Conservation (phyloP, 2,113 vertebrate species). For the Picathartes gymnocephalus region DNA sequence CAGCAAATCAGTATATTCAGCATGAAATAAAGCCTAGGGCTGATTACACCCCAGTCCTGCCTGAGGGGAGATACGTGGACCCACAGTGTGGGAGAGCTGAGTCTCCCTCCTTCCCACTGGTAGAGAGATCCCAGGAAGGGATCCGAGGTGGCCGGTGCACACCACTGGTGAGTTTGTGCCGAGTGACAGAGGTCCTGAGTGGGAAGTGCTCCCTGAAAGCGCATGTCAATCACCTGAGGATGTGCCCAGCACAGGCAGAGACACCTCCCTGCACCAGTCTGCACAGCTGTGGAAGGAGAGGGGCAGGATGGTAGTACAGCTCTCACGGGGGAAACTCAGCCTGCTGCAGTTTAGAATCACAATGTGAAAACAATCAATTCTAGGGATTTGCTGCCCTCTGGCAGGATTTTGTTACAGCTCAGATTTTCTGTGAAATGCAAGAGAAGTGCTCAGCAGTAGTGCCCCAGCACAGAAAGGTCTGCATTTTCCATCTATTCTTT, state of each 20-base stretch:
- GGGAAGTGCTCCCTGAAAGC: background rate
- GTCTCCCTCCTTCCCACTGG: background rate
- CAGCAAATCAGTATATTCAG: background rate
- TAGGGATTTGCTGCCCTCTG: conserved; percentile 52
- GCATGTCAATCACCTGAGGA: rapidly evolving
- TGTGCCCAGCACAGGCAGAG: background rate
- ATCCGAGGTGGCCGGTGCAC: rapidly evolving
- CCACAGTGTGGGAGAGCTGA: rapidly evolving
- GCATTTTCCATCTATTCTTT: background rate
- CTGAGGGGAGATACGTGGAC: background rate
- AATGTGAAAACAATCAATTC: background rate
- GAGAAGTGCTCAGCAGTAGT: background rate
- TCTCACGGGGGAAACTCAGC: background rate
- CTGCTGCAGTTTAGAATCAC: background rate
- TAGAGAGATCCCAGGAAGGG: background rate
- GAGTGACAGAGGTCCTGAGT: background rate
- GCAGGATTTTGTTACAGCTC: background rate
- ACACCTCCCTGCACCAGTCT: background rate
- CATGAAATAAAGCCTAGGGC: rapidly evolving
- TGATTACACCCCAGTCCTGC: background rate
- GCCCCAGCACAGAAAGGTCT: background rate
- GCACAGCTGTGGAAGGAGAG: rapidly evolving
- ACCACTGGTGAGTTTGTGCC: too few species aligned
- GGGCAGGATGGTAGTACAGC: background rate
- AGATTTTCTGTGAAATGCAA: background rate